Base-by-base conservation (phyloP, 2,888 invertebrate species). In the Habrosyne pyritoides region DNA sequence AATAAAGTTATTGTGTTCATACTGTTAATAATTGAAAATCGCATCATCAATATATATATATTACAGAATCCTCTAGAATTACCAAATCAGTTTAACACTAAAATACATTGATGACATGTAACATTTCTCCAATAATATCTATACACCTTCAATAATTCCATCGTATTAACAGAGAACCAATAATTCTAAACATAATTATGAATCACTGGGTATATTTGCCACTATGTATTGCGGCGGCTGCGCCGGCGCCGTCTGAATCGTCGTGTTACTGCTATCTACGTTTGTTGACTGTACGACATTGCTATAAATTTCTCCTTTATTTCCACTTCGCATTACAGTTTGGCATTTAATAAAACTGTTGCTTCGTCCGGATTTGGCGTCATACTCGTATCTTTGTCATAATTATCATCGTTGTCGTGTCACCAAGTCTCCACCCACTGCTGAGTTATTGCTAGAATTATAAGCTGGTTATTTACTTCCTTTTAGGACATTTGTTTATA, bases 111-210 rank as follows among this genome's bases (percentile, higher is more conserved):
- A n/a, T n/a, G n/a, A n/a, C n/a, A n/a, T n/a, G n/a, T n/a, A n/a
- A n/a, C n/a, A n/a, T n/a, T n/a, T 30, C 12, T 36, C 0, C 36
- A n/a, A n/a, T 36, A 36, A 36, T n/a, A 7, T 36, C n/a, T 36
- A 14, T 12, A n/a, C 14, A 36, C 14, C 42, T 18, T 8, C 6
- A 42, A 42, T 42, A 42, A 42, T 18, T 42, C 21, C 47, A 47
- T 47, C 6, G 21, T 21, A 21, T 10, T 47, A 47, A 10, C 47
- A 47, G 7, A 6, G 18, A 65, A 64, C 64, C 64, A 73, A 73
- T 76, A 73, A 71, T 76, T 75, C 77, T 76, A 77, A 78, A 77
- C 79, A 77, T 71, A 72, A 72, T 63, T 69, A 79, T 78, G 80
- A 78, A 73, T 79, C 79, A 79, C 63, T 56, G 42, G 14, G 53